phyloP scores from a whole-genome alignment of 2,797 vertebrate species.

The Vultur gryphus region DNA sequence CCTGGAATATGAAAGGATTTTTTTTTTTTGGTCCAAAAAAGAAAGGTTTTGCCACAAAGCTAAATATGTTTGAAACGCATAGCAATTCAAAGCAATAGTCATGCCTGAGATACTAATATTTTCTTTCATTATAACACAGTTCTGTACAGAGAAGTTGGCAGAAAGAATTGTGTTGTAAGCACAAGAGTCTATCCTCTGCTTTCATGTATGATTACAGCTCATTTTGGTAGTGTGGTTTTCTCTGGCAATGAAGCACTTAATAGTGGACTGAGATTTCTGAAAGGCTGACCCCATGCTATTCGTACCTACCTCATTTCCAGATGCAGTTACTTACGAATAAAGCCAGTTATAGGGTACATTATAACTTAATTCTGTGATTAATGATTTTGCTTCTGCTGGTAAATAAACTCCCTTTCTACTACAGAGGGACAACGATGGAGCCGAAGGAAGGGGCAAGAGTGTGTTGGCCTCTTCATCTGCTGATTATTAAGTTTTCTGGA shows the following conservation, averaged over 20 bases:
- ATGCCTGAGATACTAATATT: background rate
- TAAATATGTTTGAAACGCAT: background rate
- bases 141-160: background rate
- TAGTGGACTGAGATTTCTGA: background rate
- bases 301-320: background rate
- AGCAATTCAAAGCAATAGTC: background rate
- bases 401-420: background rate
- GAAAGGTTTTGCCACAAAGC: background rate
- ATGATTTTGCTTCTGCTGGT: background rate
- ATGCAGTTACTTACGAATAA: background rate
- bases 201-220: background rate
- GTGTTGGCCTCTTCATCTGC: background rate
- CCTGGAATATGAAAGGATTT: background rate
- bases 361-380: constrained; percentile 6
- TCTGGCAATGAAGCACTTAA: background rate
- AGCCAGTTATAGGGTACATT: background rate
- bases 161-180: background rate
- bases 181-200: background rate
- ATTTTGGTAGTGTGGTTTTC: background rate
- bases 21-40: background rate
- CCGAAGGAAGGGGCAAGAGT: background rate
- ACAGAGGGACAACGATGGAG: background rate
- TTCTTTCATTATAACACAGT: background rate
- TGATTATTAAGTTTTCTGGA: constrained; percentile 11
- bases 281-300: background rate